Percentiles rank a stretch among this genome's conserved stretches.
Evolutionary conservation across 2,113 vertebrate species (phyloP).

Genomic region (Pardalotus punctatus): DNA sequence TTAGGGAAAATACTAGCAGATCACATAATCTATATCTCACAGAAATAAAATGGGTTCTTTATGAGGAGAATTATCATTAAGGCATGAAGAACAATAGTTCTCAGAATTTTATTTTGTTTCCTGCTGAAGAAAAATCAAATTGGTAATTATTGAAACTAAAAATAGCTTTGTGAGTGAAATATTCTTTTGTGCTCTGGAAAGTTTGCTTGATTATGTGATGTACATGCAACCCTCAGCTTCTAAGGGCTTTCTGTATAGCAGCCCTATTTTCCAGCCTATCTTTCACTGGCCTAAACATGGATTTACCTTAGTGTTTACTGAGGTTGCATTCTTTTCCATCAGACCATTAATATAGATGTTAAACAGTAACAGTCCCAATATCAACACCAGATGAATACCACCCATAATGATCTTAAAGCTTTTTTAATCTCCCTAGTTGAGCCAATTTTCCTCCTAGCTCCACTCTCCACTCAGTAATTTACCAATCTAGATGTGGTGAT

Average conservation of each 20-base stretch:
- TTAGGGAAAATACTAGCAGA: background rate
- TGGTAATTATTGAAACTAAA: background rate
- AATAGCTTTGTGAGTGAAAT: background rate
- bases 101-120: background rate
- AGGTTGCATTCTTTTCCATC: background rate
- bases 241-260: background rate
- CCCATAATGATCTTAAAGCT: background rate
- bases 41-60: background rate
- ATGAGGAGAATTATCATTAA: background rate
- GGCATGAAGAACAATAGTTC: background rate
- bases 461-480: background rate
- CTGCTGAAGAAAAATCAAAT: background rate
- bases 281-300: background rate
- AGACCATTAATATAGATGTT: background rate
- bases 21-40: background rate
- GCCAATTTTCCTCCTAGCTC: background rate
- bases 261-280: background rate
- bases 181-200: background rate
- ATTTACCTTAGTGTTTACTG: background rate
- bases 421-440: background rate
- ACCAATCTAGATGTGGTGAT: background rate
- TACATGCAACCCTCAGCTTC: background rate
- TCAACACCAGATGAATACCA: background rate
- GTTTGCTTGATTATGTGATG: background rate
- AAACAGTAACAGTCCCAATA: background rate